phyloP scores from a whole-genome alignment of 2,797 vertebrate genomes.

The Carduelis carduelis region DNA sequence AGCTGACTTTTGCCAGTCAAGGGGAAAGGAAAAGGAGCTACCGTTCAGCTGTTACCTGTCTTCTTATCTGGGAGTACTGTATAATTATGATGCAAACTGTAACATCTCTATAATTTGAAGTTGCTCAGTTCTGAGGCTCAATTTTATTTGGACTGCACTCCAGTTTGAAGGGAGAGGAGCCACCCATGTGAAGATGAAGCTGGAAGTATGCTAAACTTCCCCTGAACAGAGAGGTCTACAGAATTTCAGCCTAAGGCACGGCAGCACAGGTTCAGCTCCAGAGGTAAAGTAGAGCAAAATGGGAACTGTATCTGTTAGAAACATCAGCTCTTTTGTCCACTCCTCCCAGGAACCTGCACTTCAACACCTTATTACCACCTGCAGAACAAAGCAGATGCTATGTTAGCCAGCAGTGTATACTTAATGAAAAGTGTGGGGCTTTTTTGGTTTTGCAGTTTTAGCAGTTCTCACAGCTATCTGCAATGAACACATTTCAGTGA shows the following conservation, averaged over 20 bases:
- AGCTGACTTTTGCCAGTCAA: not conserved
- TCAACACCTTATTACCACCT: not conserved
- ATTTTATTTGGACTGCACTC: not conserved
- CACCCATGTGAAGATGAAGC: rapidly evolving
- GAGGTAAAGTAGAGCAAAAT: not conserved
- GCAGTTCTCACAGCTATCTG: not conserved
- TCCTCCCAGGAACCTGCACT: not conserved
- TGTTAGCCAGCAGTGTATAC: not conserved
- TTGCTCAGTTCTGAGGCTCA: not conserved
- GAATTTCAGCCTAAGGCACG: not conserved
- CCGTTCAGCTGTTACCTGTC: not conserved
- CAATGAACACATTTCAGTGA: not conserved
- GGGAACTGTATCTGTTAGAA: not conserved
- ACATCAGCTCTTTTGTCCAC: not conserved
- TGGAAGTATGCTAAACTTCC: not conserved
- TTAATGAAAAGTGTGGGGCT: not conserved
- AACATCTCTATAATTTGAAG: not conserved
- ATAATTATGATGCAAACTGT: not conserved
- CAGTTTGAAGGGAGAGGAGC: not conserved
- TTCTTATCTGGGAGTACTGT: not conserved
- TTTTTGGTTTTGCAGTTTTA: not conserved
- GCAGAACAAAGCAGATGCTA: not conserved
- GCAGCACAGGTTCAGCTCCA: not conserved
- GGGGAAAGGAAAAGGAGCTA: not conserved
- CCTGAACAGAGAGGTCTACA: not conserved